Evolutionary conservation across 2,888 invertebrate genomes (phyloP).

Genomic region (Eudemis profundana): DNA sequence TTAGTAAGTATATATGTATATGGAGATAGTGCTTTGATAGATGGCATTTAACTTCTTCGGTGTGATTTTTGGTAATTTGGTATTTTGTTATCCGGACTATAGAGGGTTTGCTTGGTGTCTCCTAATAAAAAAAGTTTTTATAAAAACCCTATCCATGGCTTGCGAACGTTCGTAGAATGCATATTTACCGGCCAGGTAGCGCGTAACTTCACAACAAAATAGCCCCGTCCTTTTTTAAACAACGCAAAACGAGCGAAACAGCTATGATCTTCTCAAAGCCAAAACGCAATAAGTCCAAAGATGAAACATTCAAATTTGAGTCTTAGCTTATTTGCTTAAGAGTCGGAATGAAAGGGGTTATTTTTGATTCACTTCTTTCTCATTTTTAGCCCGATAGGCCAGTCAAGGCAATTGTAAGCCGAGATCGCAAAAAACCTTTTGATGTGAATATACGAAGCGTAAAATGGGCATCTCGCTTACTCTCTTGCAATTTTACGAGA

Average conservation of each 20-base stretch:
- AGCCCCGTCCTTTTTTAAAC: constrained; percentile 16
- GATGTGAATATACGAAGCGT: constrained; percentile 28
- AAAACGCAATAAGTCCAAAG: not conserved
- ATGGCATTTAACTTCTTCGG: too few species aligned
- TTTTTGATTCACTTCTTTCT: not conserved
- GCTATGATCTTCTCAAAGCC: not conserved
- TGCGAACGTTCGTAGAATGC: constrained; percentile 9
- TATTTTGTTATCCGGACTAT: too few species aligned
- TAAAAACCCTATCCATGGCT: not conserved
- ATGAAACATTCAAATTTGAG: not conserved
- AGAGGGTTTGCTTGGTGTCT: too few species aligned
- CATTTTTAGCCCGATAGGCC: not conserved
- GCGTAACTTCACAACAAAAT: constrained; percentile 6
- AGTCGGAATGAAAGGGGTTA: not conserved
- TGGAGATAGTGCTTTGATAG: too few species aligned
- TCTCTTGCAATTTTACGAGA: constrained; percentile 22
- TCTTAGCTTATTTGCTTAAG: not conserved
- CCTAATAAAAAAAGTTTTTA: not conserved
- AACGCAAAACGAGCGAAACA: constrained; percentile 18
- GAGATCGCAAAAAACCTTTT: constrained; percentile 37
- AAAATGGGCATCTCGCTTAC: constrained; percentile 24
- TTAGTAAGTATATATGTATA: too few species aligned
- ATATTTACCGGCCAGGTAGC: constrained; percentile 25
- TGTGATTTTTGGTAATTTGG: too few species aligned
- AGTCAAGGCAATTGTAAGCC: constrained; percentile 28